Evolutionary conservation across 64 coral and sea anemone genomes (phyloP).

Genomic region (Porites lutea): DNA sequence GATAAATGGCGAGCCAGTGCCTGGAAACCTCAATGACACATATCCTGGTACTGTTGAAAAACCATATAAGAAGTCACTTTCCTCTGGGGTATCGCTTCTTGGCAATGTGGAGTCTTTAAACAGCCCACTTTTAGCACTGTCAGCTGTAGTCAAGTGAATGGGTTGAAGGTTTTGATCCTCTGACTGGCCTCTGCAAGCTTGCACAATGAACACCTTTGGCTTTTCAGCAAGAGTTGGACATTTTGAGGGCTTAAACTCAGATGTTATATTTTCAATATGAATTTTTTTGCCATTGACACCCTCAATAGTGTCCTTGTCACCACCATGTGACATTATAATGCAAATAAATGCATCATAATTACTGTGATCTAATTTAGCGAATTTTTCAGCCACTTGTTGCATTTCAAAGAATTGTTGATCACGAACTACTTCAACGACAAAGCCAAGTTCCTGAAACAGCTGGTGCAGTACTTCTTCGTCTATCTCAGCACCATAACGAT

Average conservation of each 20-base stretch:
- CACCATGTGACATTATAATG: slow-evolving; percentile 52
- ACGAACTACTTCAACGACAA: neutral
- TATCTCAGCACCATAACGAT: neutral
- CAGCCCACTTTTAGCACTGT: neutral
- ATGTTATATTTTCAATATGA: neutral
- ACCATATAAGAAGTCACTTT: neutral
- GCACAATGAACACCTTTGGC: neutral
- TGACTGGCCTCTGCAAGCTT: neutral
- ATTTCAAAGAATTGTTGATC: neutral
- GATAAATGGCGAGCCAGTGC: neutral
- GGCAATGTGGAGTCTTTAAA: neutral
- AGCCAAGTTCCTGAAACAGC: slow-evolving; percentile 41
- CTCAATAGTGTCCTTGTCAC: slow-evolving; percentile 6
- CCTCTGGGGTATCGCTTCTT: neutral
- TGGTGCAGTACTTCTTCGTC: slow-evolving; percentile 7
- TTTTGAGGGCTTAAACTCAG: neutral
- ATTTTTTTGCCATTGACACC: slow-evolving; percentile 13
- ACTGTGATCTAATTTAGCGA: neutral
- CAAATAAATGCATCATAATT: slow-evolving; percentile 55
- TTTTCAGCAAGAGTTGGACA: neutral
- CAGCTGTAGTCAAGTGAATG: neutral
- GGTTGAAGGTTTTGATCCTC: neutral
- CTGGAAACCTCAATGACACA: neutral
- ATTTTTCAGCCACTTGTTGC: neutral
- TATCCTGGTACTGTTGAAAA: neutral